Evolutionary conservation across 2,888 invertebrate genomes (phyloP), one percentile per base, ranked within the genome.

Genomic region (Portevinia maculata): DNA sequence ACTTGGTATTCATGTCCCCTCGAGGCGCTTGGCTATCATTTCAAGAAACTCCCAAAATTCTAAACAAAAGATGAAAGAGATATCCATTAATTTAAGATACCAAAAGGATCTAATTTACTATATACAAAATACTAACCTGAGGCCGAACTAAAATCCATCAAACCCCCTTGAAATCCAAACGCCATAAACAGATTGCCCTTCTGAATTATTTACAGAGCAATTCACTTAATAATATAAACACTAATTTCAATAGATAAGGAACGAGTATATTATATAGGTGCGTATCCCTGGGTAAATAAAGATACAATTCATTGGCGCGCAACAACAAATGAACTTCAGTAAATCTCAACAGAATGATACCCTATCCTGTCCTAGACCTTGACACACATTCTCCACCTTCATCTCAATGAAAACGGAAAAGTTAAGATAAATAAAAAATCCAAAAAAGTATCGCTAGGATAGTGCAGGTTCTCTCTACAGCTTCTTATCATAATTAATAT

Each of bases 401-500:
- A 67, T 37, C 17, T 62, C 13, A 1, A 13, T 17, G 15, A n/a
- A 34, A 30, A 4, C 11, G 11, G 3, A 19, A 53, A 46, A 15
- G 5, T 11, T 1, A 19, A 57, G 6, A 37, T 11, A 44, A 67
- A 46, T 8, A 41, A 44, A 44, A 21, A 5, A 11, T 13, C 21
- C 4, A 46, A 21, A 60, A 30, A 44, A n/a, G n/a, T n/a, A n/a
- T n/a, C n/a, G n/a, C n/a, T 5, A 37, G 24, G 28, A 50, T 37
- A 37, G 34, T 15, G 21, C 32, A 32, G 24, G 3, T 52, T 32
- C n/a, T 21, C 41, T 34, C 9, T n/a, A 48, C 60, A 28, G 1
- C 46, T 3, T 59, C 52, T 71, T 59, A 60, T 37, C 39, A 41
- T 71, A 71, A 71, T 71, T 71, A 70, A 60, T 71, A 50, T 71